Conservation (phyloP, 2,888 invertebrate species). For the Esperia sulphurella region DNA sequence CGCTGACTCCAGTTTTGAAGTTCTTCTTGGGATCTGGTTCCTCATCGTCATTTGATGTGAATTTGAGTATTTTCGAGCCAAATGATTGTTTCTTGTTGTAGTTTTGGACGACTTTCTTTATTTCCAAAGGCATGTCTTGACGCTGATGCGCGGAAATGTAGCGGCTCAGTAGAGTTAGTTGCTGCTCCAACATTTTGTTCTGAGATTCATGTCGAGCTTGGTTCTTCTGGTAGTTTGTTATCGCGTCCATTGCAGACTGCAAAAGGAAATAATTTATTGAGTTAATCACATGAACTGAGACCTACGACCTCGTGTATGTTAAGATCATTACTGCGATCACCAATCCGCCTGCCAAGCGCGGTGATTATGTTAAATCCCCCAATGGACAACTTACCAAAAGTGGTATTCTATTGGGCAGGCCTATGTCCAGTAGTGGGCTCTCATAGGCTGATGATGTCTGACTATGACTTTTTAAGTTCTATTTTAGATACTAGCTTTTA, state of each 20-base stretch:
- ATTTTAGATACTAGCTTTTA: too few species aligned
- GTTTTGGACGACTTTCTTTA: conserved; percentile 86
- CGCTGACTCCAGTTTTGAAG: conserved; percentile 56
- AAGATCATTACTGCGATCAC: too few species aligned
- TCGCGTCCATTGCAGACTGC: conserved; percentile 83
- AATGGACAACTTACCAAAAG: too few species aligned
- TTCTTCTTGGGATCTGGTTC: conserved; percentile 59
- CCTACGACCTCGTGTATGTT: too few species aligned
- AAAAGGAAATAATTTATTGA: conserved; percentile 29
- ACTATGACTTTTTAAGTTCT: too few species aligned
- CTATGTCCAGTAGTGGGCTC: too few species aligned
- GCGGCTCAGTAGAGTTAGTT: conserved; percentile 84
- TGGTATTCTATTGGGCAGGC: too few species aligned
- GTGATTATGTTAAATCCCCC: too few species aligned
- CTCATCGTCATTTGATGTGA: conserved; percentile 51
- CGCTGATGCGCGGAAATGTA: conserved; percentile 85
- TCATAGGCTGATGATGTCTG: too few species aligned
- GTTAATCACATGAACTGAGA: too few species aligned
- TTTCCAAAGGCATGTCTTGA: conserved; percentile 85
- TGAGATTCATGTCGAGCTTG: conserved; percentile 84
- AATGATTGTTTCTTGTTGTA: conserved; percentile 59
- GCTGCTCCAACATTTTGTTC: conserved; percentile 86
- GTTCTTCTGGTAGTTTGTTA: conserved; percentile 81
- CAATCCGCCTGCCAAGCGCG: too few species aligned
- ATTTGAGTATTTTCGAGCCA: conserved; percentile 66